Conservation (phyloP, 2,797 vertebrate genomes). For the Channa striata region DNA sequence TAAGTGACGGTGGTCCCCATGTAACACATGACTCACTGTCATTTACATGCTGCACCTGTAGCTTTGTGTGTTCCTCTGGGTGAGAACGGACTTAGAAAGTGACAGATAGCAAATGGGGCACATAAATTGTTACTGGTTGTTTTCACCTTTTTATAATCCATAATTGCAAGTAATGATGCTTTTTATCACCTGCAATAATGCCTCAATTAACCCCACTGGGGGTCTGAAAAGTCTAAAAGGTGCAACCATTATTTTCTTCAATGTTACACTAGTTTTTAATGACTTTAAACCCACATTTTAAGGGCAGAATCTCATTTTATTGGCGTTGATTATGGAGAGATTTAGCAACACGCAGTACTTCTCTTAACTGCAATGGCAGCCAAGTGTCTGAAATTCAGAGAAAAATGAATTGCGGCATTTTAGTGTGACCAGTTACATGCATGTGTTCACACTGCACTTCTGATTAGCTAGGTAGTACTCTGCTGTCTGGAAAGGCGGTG, state of each 20-base stretch:
- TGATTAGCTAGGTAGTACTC: constrained; percentile 36
- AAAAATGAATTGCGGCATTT: constrained; percentile 18
- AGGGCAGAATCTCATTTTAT: constrained; percentile 1
- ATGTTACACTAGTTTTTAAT: background rate
- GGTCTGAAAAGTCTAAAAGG: background rate
- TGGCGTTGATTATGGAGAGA: background rate
- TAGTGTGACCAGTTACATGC: constrained; percentile 45
- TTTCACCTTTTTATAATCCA: constrained; percentile 11
- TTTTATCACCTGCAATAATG: constrained; percentile 22
- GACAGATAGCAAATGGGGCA: background rate
- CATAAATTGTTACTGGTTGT: background rate
- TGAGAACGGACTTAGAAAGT: background rate
- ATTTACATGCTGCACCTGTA: constrained; percentile 23
- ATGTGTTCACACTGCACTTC: constrained; percentile 35
- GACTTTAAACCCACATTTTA: background rate
- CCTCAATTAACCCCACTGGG: constrained; percentile 28
- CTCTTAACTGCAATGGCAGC: background rate
- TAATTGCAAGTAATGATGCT: constrained; percentile 16
- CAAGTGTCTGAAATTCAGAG: constrained; percentile 25
- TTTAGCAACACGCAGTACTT: background rate
- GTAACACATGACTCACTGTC: constrained; percentile 19
- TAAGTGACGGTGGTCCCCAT: background rate
- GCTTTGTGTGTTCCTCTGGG: constrained; percentile 2
- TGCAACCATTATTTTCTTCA: background rate
- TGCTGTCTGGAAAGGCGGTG: constrained; percentile 33